Evolutionary conservation across 2,113 vertebrate genomes (phyloP).

Genomic region (western clawed frog (Xenopus tropicalis)): DNA sequence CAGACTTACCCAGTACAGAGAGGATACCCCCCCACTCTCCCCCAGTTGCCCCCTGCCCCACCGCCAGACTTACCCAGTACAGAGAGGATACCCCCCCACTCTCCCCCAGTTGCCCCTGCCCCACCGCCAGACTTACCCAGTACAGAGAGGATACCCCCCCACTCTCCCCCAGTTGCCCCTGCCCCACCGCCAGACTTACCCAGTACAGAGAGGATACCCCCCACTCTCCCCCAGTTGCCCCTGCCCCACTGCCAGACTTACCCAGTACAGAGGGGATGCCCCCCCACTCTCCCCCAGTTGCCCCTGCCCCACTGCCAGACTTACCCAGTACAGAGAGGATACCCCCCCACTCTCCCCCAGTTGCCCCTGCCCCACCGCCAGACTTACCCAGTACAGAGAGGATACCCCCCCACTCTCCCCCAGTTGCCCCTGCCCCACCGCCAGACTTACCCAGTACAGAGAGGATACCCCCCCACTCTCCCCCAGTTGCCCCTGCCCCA

Average conservation of each 20-base stretch:
- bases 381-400: no score
- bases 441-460: conserved; percentile 2
- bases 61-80: background rate
- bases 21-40: background rate
- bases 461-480: background rate
- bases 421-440: conserved; percentile 39
- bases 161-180: background rate
- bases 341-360: background rate
- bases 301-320: background rate
- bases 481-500: background rate
- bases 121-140: background rate
- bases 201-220: background rate
- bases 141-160: background rate
- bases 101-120: no score
- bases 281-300: no score
- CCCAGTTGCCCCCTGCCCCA: background rate
- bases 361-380: background rate
- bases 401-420: no score
- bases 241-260: background rate
- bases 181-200: background rate
- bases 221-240: background rate
- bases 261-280: no score
- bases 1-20: conserved; percentile 7
- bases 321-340: background rate
- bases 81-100: background rate